These are phyloP conservation scores for Anser cygnoides DNA, from an alignment of 2,113 vertebrate species.

Conservation along the genomic window DNA sequence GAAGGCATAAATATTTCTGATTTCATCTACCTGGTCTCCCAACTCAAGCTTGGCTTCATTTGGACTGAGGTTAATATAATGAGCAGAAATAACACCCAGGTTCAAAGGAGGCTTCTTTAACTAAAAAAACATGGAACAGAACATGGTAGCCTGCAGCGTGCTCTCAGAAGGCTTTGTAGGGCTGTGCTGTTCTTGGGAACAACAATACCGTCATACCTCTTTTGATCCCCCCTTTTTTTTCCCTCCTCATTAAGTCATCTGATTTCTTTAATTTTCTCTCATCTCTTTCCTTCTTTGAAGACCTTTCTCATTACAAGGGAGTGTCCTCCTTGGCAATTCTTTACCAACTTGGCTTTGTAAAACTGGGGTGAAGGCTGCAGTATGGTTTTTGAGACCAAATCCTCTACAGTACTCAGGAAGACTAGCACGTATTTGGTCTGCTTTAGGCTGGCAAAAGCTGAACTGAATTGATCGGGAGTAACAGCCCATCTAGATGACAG, in stretches of 20 bases:
- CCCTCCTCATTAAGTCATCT: background rate
- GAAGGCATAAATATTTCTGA: background rate
- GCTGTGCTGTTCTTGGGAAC: background rate
- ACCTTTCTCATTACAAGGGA: background rate
- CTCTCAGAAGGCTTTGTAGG: background rate
- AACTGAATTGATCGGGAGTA: background rate
- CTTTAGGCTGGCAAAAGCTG: background rate
- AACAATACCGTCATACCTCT: background rate
- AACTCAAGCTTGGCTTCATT: background rate
- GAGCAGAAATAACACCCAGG: background rate
- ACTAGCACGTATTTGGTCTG: background rate
- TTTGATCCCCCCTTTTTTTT: background rate
- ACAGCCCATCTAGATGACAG: background rate
- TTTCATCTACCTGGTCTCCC: background rate
- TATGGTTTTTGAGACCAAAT: background rate
- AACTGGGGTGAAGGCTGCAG: background rate
- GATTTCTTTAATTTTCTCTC: background rate
- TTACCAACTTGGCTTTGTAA: background rate
- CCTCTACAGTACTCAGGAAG: background rate
- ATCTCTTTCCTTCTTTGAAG: background rate
- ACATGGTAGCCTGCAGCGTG: background rate
- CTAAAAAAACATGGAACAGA: background rate
- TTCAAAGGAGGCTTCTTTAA: background rate
- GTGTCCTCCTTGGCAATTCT: background rate
- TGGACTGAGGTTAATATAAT: background rate